These are phyloP conservation scores for Ceyx erithaca DNA, from an alignment of 2,797 vertebrate species.

Conservation along the genomic window DNA sequence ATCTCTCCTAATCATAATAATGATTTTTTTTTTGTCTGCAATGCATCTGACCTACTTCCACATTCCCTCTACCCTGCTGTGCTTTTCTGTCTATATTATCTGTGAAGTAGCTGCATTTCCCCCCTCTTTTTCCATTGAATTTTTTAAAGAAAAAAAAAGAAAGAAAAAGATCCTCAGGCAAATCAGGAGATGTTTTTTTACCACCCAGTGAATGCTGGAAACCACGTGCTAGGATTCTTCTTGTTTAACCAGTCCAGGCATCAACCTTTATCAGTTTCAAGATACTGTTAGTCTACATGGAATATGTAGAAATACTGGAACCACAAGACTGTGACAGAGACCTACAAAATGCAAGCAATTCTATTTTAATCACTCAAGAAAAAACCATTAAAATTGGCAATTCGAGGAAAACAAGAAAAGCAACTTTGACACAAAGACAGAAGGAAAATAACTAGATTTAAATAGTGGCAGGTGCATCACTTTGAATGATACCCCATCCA, in stretches of 20 bases:
- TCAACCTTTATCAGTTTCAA: not conserved
- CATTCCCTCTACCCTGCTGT: not conserved
- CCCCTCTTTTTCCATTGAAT: not conserved
- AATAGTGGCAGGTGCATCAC: not conserved
- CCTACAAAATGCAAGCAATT: not conserved
- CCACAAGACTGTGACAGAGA: not conserved
- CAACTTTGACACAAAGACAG: not conserved
- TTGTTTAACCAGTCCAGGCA: not conserved
- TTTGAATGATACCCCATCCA: not conserved
- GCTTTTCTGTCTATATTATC: not conserved
- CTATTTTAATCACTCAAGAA: not conserved
- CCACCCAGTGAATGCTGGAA: not conserved
- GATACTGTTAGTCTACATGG: not conserved
- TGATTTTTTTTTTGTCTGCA: constrained; percentile 7
- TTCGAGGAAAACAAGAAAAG: not conserved
- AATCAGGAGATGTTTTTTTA: not conserved
- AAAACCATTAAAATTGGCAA: not conserved
- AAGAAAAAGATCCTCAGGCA: not conserved
- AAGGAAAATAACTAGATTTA: constrained; percentile 4
- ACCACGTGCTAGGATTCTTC: not conserved
- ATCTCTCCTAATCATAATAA: constrained; percentile 57
- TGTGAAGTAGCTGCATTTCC: not conserved
- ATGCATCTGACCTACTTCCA: constrained; percentile 59
- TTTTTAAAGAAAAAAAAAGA: not conserved
- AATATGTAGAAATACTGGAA: not conserved